Percentiles rank a stretch among this genome's conserved stretches.
These are phyloP conservation scores for Oxyscelio sp. DNA, from an alignment of 2,888 invertebrate genomes.

Conservation along the genomic window DNA sequence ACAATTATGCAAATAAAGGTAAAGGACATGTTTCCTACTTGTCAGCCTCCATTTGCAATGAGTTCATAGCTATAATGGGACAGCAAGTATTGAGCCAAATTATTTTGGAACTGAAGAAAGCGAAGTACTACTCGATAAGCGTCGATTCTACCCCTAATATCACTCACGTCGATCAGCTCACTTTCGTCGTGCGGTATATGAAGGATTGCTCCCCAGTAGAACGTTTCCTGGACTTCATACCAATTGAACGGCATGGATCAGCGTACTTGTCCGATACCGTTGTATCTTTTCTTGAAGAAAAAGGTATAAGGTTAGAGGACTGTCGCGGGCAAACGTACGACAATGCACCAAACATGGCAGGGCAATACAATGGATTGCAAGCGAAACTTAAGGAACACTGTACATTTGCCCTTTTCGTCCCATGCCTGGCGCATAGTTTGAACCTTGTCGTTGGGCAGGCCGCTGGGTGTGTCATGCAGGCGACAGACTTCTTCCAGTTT, in stretches of 20 bases:
- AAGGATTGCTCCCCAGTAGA: constrained; percentile 61
- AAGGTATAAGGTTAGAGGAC: constrained; percentile 59
- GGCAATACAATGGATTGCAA: constrained; percentile 77
- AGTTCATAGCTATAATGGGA: constrained; percentile 79
- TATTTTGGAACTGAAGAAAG: constrained; percentile 56
- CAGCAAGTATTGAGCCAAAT: constrained; percentile 77
- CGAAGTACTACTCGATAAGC: constrained; percentile 77
- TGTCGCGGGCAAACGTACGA: constrained; percentile 80
- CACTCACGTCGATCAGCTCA: constrained; percentile 76
- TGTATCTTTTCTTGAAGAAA: constrained; percentile 73
- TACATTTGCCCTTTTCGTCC: constrained; percentile 77
- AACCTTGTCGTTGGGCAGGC: constrained; percentile 78
- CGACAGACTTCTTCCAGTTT: constrained; percentile 77
- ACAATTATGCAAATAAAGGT: constrained; percentile 73
- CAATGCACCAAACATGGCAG: constrained; percentile 80
- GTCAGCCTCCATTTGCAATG: constrained; percentile 79
- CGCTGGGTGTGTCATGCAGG: constrained; percentile 76
- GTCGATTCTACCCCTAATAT: constrained; percentile 77
- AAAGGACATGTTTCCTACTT: constrained; percentile 79
- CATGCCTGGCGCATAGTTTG: constrained; percentile 78
- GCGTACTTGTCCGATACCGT: constrained; percentile 80
- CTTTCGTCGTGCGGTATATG: constrained; percentile 77
- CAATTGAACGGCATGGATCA: constrained; percentile 80
- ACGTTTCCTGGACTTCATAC: constrained; percentile 74
- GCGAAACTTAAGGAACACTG: constrained; percentile 79